A percentile compares a stretch with the other conserved stretches of the same genome.
These are phyloP conservation scores for Calliphora vomitoria DNA, from an alignment of 2,888 invertebrate genomes.

Conservation along the genomic window DNA sequence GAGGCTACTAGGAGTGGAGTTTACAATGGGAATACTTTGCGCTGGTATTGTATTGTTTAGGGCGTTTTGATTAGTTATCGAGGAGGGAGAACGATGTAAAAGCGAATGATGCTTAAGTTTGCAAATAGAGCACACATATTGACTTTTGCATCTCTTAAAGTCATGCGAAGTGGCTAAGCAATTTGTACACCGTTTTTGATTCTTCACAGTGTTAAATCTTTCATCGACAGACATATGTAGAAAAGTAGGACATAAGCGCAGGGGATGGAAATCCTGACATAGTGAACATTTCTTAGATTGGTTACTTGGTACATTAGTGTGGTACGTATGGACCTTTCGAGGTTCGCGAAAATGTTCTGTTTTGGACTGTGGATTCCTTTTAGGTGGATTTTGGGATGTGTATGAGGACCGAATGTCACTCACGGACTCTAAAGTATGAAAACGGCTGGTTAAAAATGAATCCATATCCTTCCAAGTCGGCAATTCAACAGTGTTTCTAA, in stretches of 20 bases:
- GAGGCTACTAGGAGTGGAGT: neutral
- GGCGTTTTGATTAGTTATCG: too few species aligned
- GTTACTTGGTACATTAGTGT: neutral
- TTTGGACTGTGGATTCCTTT: neutral
- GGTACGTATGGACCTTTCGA: neutral
- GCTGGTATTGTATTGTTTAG: neutral
- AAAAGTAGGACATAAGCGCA: neutral
- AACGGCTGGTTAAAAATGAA: neutral
- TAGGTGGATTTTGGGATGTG: neutral
- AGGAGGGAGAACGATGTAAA: neutral
- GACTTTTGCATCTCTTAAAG: neutral
- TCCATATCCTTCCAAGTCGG: neutral
- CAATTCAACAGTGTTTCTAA: neutral
- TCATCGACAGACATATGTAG: neutral
- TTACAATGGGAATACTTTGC: neutral
- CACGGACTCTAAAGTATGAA: neutral
- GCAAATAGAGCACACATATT: neutral
- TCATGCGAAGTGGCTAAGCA: neutral
- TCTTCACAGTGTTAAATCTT: neutral
- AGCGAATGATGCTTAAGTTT: neutral
- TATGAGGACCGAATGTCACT: neutral
- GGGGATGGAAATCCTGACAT: neutral
- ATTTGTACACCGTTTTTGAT: neutral
- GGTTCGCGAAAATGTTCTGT: neutral
- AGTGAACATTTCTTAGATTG: neutral